Evolutionary conservation across 2,888 invertebrate species (phyloP).

Genomic region (Falcaria lacertinaria): DNA sequence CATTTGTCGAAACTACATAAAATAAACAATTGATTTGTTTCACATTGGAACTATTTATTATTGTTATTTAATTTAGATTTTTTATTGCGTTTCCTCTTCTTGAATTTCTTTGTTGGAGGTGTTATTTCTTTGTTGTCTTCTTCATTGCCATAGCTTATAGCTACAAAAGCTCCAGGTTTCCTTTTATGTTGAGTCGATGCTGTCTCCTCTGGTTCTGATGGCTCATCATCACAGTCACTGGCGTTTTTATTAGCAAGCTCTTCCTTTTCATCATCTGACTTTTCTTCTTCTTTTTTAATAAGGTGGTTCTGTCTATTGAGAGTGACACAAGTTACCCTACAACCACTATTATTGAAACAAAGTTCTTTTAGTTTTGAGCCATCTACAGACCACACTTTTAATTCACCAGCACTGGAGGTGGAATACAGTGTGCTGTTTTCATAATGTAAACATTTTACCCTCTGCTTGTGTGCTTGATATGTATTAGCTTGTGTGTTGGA

Average conservation of each 20-base stretch:
- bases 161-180: slow-evolving; percentile 63
- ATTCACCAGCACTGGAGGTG: slow-evolving; percentile 88
- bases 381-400: slow-evolving; percentile 84
- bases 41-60: slow-evolving; percentile 12
- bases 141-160: slow-evolving; percentile 56
- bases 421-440: slow-evolving; percentile 81
- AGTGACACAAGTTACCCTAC: slow-evolving; percentile 86
- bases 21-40: slow-evolving; percentile 6
- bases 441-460: slow-evolving; percentile 84
- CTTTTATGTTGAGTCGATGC: slow-evolving; percentile 35
- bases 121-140: slow-evolving; percentile 28
- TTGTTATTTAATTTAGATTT: slow-evolving; percentile 43
- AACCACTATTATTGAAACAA: slow-evolving; percentile 81
- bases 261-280: slow-evolving; percentile 26
- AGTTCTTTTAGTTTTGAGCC: slow-evolving; percentile 70
- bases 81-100: slow-evolving; percentile 57
- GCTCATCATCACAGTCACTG: slow-evolving; percentile 33
- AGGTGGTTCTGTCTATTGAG: slow-evolving; percentile 73
- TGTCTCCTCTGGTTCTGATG: slow-evolving; percentile 34
- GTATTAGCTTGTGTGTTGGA: slow-evolving; percentile 67
- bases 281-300: slow-evolving; percentile 58
- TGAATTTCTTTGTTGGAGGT: slow-evolving; percentile 52
- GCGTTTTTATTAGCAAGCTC: slow-evolving; percentile 22
- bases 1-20: not conserved
- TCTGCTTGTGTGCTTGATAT: slow-evolving; percentile 79